Percentiles rank a stretch among this genome's conserved stretches.
Conservation (phyloP, 2,888 invertebrate species). For the Alviniconcha strummeri region DNA sequence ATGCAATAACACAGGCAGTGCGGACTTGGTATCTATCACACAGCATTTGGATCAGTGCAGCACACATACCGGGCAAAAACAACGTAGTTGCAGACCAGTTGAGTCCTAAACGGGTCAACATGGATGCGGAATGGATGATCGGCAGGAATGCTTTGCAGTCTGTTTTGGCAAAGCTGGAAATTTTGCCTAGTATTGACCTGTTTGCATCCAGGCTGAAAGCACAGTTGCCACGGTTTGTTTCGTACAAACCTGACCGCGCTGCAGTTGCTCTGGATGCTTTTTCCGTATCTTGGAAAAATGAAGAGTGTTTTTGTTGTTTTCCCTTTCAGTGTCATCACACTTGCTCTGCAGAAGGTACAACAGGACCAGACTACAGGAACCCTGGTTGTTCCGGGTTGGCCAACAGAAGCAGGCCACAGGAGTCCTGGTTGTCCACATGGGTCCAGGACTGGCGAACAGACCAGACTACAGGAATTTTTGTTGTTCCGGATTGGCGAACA, state of each 20-base stretch:
- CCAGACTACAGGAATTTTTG: no score
- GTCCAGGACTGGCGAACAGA: no score
- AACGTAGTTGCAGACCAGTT: not conserved
- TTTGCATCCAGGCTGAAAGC: constrained; percentile 32
- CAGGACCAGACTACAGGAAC: constrained; percentile 15
- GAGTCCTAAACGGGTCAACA: constrained; percentile 6
- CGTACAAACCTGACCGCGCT: constrained; percentile 34
- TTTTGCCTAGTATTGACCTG: constrained; percentile 15
- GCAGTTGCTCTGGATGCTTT: constrained; percentile 38
- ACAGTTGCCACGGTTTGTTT: constrained; percentile 16
- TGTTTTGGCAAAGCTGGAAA: not conserved
- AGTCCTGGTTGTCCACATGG: no score
- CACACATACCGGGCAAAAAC: constrained; percentile 22
- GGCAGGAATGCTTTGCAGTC: not conserved
- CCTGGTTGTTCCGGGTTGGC: constrained; percentile 29
- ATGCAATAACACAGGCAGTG: constrained; percentile 8
- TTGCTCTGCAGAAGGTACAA: constrained; percentile 32
- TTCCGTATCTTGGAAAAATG: constrained; percentile 28
- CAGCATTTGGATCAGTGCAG: not conserved
- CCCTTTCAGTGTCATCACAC: constrained; percentile 29
- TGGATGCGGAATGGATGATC: constrained; percentile 27
- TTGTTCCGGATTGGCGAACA: no score
- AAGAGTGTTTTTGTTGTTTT: constrained; percentile 32
- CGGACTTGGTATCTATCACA: constrained; percentile 24
- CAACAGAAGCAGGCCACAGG: not conserved